phyloP scores from a whole-genome alignment of 2,888 invertebrate genomes.

The Acronicta psi region DNA sequence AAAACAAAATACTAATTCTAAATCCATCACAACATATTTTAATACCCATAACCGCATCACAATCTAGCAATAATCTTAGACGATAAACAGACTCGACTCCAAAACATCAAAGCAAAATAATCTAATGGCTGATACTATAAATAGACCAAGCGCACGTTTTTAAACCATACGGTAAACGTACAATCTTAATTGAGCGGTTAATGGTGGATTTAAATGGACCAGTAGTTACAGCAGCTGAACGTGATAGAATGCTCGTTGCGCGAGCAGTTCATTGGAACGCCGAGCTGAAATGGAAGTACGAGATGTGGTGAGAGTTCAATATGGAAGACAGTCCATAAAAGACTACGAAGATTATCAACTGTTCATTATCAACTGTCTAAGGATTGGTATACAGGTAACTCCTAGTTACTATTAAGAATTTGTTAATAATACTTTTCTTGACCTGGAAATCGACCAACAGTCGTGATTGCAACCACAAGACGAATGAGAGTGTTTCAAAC shows the following conservation, averaged over 20 bases:
- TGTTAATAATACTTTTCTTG: too few relatives aligned
- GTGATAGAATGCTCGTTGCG: conserved; percentile 50
- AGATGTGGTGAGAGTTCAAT: background rate
- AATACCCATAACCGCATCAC: conserved; percentile 26
- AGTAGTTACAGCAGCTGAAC: conserved; percentile 34
- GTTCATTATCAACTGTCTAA: conserved; percentile 13
- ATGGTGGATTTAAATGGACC: conserved; percentile 44
- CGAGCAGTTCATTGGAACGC: conserved; percentile 28
- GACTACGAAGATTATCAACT: too few relatives aligned
- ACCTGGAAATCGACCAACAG: too few relatives aligned
- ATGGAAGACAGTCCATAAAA: conserved; percentile 20
- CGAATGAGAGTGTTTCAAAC: too few relatives aligned
- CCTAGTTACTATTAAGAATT: too few relatives aligned
- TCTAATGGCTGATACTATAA: conserved; percentile 43
- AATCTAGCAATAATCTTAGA: conserved; percentile 41
- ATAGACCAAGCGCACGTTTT: conserved; percentile 41
- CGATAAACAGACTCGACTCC: conserved; percentile 42
- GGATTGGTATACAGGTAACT: background rate
- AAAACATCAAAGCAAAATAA: conserved; percentile 48
- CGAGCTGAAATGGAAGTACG: conserved; percentile 8
- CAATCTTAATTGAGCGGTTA: conserved; percentile 49
- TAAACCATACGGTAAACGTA: conserved; percentile 41
- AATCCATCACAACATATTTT: conserved; percentile 12
- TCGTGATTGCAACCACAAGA: too few relatives aligned
- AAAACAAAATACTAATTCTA: background rate